Evolutionary conservation across 1,140 invertebrate species (phyloP), one percentile per base, ranked within the genome.

Genomic region (Glossosoma conforme): DNA sequence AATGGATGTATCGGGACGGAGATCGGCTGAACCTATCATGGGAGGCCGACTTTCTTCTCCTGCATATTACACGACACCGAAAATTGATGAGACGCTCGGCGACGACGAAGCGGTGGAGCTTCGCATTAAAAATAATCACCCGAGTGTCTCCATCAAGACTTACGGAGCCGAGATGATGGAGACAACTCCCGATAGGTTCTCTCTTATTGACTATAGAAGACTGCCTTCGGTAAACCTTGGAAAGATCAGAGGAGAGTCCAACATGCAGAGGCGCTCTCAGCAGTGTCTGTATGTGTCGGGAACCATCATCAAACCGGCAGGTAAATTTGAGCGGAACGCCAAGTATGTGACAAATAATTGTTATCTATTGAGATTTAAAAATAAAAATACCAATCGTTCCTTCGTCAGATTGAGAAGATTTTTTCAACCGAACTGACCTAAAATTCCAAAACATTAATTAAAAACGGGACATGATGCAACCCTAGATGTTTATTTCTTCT

Each of bases 271-370:
- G 14, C 40, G 66, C 2, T 60, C 56, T 0, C 58, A 62, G 0
- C 65, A 70, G 19, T 66, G 59, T 17, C 63, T 67, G 0, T 68
- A 72, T 44, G 60, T 72, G 1, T 60, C 69, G 1, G 71, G 71
- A 13, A 69, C 65, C 42, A 62, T 72, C 10, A 58, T 72, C 0
- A 50, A 33, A 43, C 19, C 41, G 42, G 35, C 41, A 33, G 48
- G 48, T 50, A 37, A 37, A 11, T 38, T n/a, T n/a, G n/a, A n/a
- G n/a, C n/a, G n/a, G n/a, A n/a, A n/a, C n/a, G n/a, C n/a, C n/a
- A n/a, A n/a, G n/a, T n/a, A n/a, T n/a, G n/a, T n/a, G n/a, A n/a
- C n/a, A n/a, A n/a, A n/a, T n/a, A n/a, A n/a, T n/a, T n/a, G n/a
- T n/a, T n/a, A n/a, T n/a, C n/a, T n/a, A n/a, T n/a, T n/a, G n/a